A percentile compares a stretch with the other conserved stretches of the same genome.
Evolutionary conservation across 2,113 vertebrate genomes (phyloP).

Genomic region (Atherinomorus stipes): DNA sequence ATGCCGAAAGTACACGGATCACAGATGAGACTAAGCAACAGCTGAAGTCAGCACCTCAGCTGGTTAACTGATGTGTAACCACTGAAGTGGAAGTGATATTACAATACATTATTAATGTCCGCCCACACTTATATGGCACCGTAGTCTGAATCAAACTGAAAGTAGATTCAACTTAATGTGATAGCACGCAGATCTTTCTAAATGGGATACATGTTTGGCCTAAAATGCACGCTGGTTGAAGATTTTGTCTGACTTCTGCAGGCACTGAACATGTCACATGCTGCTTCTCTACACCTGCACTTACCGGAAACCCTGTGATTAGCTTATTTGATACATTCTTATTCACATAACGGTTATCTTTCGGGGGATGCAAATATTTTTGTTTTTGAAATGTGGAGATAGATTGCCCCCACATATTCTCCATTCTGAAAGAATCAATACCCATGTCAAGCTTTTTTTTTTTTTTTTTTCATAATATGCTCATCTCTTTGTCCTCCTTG

Average conservation of each 20-base stretch:
- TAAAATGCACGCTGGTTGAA: neutral
- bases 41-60: conserved; percentile 22
- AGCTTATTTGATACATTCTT: neutral
- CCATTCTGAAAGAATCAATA: too few relatives aligned
- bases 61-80: conserved; percentile 22
- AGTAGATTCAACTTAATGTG: too few relatives aligned
- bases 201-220: neutral
- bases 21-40: conserved; percentile 12
- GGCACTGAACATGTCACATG: neutral
- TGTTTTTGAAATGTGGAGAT: too few relatives aligned
- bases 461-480: too few relatives aligned
- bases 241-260: neutral
- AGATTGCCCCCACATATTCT: too few relatives aligned
- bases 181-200: neutral
- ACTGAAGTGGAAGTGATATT: conserved; percentile 25
- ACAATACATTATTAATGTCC: conserved; percentile 25
- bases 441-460: too few relatives aligned
- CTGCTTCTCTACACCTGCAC: neutral
- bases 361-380: too few relatives aligned
- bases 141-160: neutral
- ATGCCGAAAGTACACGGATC: neutral
- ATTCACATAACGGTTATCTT: too few relatives aligned
- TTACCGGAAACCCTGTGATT: neutral
- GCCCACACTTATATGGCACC: conserved; percentile 6
- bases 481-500: too few relatives aligned